Evolutionary conservation across 2,888 invertebrate species (phyloP).

Genomic region (Phania funesta): DNA sequence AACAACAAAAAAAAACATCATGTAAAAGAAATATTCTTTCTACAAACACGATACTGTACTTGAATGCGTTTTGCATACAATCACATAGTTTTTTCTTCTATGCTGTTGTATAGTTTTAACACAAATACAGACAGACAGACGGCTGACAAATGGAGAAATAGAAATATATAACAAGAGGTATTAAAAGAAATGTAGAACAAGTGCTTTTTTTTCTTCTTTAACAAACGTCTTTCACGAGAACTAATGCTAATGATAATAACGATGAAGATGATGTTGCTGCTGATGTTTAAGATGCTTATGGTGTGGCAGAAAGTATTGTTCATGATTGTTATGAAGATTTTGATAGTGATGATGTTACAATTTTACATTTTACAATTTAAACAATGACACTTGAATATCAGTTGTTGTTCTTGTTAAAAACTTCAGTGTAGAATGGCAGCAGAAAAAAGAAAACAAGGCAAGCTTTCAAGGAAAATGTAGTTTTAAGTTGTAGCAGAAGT

Average conservation of each 20-base stretch:
- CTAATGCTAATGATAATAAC: constrained; percentile 44
- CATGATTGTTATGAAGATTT: not conserved
- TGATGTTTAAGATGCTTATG: constrained; percentile 24
- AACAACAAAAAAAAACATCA: constrained; percentile 5
- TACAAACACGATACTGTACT: constrained; percentile 39
- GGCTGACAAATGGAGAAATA: constrained; percentile 26
- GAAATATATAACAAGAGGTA: constrained; percentile 14
- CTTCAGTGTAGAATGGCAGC: not conserved
- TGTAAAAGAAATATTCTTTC: constrained; percentile 15
- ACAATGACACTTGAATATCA: constrained; percentile 19
- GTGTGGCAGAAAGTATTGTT: constrained; percentile 16
- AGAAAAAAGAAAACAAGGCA: not conserved
- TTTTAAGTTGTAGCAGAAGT: not conserved
- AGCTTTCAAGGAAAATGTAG: not conserved
- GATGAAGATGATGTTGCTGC: not conserved
- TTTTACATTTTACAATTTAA: constrained; percentile 23
- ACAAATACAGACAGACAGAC: constrained; percentile 20
- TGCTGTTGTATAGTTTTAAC: not conserved
- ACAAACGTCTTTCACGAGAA: constrained; percentile 19
- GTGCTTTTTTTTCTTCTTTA: constrained; percentile 43
- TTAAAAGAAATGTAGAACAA: constrained; percentile 60
- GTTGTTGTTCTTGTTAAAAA: not conserved
- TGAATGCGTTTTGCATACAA: constrained; percentile 30
- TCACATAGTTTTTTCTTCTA: not conserved
- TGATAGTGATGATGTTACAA: constrained; percentile 36